Percentiles rank a stretch among this genome's conserved stretches.
Conservation (phyloP, 1,140 invertebrate species). For the Meloidogyne floridensis region DNA sequence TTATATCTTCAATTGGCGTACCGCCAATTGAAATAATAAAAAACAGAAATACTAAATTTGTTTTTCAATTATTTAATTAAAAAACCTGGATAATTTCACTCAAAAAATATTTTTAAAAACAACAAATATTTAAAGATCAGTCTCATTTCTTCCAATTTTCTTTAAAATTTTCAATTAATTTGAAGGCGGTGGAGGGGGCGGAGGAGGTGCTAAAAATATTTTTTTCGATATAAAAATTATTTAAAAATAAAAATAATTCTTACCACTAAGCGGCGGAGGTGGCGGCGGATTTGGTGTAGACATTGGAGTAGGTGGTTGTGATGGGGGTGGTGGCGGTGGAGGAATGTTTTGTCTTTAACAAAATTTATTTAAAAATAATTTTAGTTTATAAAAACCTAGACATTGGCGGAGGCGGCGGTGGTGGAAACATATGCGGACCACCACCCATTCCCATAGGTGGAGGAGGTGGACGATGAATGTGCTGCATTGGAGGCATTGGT, state of each 20-base stretch:
- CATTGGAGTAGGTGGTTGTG: slow-evolving; percentile 45
- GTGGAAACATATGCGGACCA: slow-evolving; percentile 34
- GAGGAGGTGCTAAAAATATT: slow-evolving; percentile 10
- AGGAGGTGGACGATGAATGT: slow-evolving; percentile 21
- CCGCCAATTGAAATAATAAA: too few species aligned
- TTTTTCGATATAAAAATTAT: background rate
- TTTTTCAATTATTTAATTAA: too few species aligned
- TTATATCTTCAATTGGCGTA: too few species aligned
- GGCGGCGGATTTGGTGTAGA: slow-evolving; percentile 40
- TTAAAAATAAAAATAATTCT: background rate
- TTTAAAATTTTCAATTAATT: background rate
- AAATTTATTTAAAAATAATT: background rate
- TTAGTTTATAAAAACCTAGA: slow-evolving; percentile 9
- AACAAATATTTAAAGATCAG: background rate
- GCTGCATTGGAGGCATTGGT: slow-evolving; percentile 44
- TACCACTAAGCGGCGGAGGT: slow-evolving; percentile 39
- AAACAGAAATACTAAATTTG: too few species aligned
- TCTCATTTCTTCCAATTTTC: background rate
- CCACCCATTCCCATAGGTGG: slow-evolving; percentile 13
- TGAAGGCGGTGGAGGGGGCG: background rate
- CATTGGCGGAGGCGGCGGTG: slow-evolving; percentile 43
- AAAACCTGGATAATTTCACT: too few species aligned
- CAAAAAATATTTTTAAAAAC: background rate
- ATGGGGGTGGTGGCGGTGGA: slow-evolving; percentile 44
- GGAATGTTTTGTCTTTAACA: slow-evolving; percentile 29